Evolutionary conservation across 2,888 invertebrate species (phyloP), one percentile per base, ranked within the genome.

Genomic region (Dysmachus trigonus): DNA sequence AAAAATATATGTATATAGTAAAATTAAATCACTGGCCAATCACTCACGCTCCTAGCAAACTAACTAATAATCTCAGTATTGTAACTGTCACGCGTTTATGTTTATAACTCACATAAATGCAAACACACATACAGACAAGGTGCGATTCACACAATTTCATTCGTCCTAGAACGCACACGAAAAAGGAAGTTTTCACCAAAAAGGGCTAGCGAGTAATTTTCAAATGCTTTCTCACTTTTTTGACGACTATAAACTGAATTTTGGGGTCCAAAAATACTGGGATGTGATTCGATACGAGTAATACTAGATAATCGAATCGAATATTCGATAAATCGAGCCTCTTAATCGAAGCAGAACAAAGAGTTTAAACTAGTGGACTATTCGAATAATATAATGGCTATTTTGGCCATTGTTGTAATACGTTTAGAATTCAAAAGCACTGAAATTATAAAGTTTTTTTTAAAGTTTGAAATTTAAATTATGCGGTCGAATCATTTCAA

Each of bases 11-110:
- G 15, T 41, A 41, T 41, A 22, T 73, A 33, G n/a, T 33, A 35
- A 33, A 33, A 86, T 86, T 83, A 87, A 87, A 88, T 88, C 89
- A 88, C 89, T 89, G 89, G 89, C 88, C 84, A 71, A 71, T 79
- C 85, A 47, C 62, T 62, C 18, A 33, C 85, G 74, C 18, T 74
- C 47, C 38, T 72, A 73, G n/a, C 71, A 41, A 53, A 51, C 41
- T 71, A 62, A 22, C n/a, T 38, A 81, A 33, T 81, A 81, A 81
- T 81, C 81, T 81, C 81, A 81, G 53, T 53, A 81, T 81, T 81
- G 81, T 81, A 81, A 81, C 81, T 81, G 81, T 13, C 35, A 62
- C 62, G n/a, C 81, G 33, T 30, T 81, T 53, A 30, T 53, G n/a
- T 79, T 33, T 33, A 81, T 53, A 81, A 47, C 10, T 22, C 27